Evolutionary conservation across 2,113 vertebrate genomes (phyloP).

Genomic region (Tamias sibiricus): DNA sequence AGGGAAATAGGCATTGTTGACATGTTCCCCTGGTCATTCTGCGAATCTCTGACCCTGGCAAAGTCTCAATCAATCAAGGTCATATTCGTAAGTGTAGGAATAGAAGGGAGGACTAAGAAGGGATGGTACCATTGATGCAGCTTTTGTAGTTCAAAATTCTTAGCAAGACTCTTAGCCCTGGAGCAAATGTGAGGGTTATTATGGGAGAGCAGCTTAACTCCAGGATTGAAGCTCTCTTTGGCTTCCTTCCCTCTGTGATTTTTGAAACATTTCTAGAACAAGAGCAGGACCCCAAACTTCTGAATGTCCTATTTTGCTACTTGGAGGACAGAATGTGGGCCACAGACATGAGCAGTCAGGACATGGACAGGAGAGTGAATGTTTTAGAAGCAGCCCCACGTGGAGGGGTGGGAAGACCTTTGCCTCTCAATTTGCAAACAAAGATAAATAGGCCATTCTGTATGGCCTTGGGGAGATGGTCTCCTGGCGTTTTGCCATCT

Average conservation of each 20-base stretch:
- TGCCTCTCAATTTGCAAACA: background rate
- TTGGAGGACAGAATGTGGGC: slow-evolving; percentile 18
- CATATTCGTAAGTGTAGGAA: background rate
- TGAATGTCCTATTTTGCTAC: background rate
- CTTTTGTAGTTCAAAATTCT: slow-evolving; percentile 12
- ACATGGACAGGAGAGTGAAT: background rate
- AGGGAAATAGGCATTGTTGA: background rate
- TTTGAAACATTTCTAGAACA: slow-evolving; percentile 40
- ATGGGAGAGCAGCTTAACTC: background rate
- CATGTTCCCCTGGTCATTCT: background rate
- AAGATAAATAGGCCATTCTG: background rate
- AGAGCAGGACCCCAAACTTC: background rate
- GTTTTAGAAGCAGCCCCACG: background rate
- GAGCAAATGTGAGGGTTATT: background rate
- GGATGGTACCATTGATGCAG: rapidly evolving
- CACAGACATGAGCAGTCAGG: background rate
- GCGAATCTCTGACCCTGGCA: background rate
- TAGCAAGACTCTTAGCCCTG: background rate
- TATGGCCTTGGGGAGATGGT: background rate
- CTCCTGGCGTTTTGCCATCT: background rate
- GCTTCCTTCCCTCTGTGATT: background rate
- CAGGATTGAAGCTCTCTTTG: background rate
- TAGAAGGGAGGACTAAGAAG: background rate
- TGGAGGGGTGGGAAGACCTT: background rate
- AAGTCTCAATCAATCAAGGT: background rate